Percentiles rank a stretch among this genome's conserved stretches.
phyloP scores from a whole-genome alignment of 2,113 vertebrate genomes.

The Gulo gulo region DNA sequence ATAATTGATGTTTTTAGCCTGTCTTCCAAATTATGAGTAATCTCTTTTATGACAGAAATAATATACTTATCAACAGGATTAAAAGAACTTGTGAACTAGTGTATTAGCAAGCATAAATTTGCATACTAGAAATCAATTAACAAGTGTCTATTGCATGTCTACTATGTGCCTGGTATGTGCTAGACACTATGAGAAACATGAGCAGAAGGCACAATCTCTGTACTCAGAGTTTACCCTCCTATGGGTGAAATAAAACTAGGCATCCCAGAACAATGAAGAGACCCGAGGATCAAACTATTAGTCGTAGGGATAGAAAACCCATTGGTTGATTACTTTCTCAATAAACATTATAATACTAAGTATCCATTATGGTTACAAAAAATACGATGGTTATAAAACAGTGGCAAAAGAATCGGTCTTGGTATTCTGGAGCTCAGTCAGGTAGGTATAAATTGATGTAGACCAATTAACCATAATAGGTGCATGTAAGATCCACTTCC shows the following conservation, averaged over 20 bases:
- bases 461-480: neutral
- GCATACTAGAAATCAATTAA: neutral
- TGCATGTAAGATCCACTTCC: neutral
- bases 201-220: neutral
- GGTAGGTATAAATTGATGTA: neutral
- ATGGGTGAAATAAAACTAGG: neutral
- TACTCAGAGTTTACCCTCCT: neutral
- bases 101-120: neutral
- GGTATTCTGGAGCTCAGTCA: neutral
- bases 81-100: neutral
- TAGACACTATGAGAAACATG: neutral
- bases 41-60: neutral
- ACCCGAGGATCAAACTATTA: neutral
- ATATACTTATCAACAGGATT: neutral
- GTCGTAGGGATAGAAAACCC: neutral
- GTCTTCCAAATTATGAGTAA: neutral
- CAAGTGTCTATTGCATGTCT: neutral
- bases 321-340: neutral
- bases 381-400: neutral
- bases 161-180: neutral
- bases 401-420: neutral
- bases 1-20: neutral
- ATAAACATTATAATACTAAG: neutral
- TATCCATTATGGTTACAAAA: neutral
- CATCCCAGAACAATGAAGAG: neutral